Conservation (phyloP, 2,888 invertebrate genomes). For the Subacronicta megacephala region DNA sequence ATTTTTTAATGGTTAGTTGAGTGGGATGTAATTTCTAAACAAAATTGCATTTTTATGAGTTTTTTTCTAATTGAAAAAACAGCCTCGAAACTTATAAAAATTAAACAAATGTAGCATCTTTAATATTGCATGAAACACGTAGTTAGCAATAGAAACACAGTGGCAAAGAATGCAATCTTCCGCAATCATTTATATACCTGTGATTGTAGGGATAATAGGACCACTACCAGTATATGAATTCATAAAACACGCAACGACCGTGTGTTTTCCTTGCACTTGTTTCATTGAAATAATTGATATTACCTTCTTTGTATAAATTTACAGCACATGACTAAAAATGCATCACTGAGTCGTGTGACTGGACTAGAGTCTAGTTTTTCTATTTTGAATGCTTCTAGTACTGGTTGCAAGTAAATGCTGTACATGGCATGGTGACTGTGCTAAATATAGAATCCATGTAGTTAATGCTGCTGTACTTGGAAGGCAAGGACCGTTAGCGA, state of each 20-base stretch:
- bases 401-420: constrained; percentile 42
- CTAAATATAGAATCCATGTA: constrained; percentile 74
- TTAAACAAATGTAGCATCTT: no score
- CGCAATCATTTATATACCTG: no score
- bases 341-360: constrained; percentile 32
- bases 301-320: neutral
- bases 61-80: no score
- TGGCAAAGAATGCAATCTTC: no score
- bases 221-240: neutral
- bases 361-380: constrained; percentile 39
- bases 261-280: constrained; percentile 10
- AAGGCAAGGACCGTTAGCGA: constrained; percentile 77
- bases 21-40: no score
- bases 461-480: constrained; percentile 78
- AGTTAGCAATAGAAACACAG: no score
- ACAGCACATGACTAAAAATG: constrained; percentile 22
- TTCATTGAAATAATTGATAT: constrained; percentile 12
- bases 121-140: no score
- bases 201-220: constrained; percentile 13
- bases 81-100: no score
- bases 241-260: constrained; percentile 14
- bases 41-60: no score
- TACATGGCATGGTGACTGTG: constrained; percentile 55
- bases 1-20: no score
- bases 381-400: constrained; percentile 43